A percentile compares a stretch with the other conserved stretches of the same genome.
Evolutionary conservation across 2,797 vertebrate species (phyloP).

Genomic region (Betta splendens): DNA sequence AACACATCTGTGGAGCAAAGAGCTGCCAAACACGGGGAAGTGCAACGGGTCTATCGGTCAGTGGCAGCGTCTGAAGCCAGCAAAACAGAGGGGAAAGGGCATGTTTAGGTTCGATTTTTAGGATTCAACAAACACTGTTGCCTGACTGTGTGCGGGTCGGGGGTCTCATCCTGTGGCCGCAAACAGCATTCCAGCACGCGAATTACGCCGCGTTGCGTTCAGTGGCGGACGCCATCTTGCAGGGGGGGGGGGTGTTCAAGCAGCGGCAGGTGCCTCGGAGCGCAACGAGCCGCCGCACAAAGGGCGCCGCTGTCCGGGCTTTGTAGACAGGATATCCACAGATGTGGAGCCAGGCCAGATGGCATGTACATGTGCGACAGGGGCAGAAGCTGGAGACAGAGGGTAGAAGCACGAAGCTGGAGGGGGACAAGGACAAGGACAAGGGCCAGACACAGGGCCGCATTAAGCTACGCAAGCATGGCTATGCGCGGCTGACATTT

Average conservation of each 20-base stretch:
- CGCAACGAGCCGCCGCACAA: constrained; percentile 64
- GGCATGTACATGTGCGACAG: constrained; percentile 75
- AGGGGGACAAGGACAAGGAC: constrained; percentile 63
- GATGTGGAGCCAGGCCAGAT: constrained; percentile 80
- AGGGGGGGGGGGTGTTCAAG: constrained; percentile 72
- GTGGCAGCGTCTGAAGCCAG: constrained; percentile 64
- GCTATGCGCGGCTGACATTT: constrained; percentile 84
- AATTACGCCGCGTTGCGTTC: constrained; percentile 57
- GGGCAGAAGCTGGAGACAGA: constrained; percentile 73
- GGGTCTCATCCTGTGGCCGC: constrained; percentile 46
- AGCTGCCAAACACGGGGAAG: constrained; percentile 55
- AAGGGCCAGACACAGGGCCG: constrained; percentile 80
- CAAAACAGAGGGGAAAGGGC: constrained; percentile 23
- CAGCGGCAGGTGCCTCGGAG: constrained; percentile 76
- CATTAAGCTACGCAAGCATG: constrained; percentile 82
- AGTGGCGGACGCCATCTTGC: constrained; percentile 57
- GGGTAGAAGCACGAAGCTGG: constrained; percentile 72
- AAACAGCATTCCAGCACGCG: constrained; percentile 53
- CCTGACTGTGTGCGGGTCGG: constrained; percentile 23
- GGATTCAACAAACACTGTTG: constrained; percentile 51
- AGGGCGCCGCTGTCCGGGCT: constrained; percentile 71
- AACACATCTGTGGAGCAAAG: constrained; percentile 62
- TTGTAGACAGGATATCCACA: constrained; percentile 79
- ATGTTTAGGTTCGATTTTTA: constrained; percentile 46
- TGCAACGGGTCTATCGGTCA: constrained; percentile 62